These are phyloP conservation scores for Coleophora deauratella DNA, from an alignment of 2,888 invertebrate species.

Conservation along the genomic window DNA sequence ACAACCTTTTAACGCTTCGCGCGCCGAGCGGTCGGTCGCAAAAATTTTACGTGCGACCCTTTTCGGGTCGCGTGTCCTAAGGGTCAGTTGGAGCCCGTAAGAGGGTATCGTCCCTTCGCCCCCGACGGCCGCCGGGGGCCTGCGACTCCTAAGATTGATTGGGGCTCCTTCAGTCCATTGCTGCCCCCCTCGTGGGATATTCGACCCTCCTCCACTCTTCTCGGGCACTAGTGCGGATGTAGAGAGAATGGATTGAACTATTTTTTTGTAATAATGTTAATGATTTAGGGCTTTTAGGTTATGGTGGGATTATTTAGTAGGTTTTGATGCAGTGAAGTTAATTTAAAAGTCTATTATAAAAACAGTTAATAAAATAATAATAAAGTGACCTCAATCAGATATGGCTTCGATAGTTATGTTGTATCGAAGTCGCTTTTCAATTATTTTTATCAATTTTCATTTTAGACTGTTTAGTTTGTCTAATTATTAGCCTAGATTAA, in stretches of 20 bases:
- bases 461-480: too few species aligned
- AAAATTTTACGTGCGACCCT: constrained; percentile 61
- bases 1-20: constrained; percentile 18
- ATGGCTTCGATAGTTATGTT: too few species aligned
- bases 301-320: too few species aligned
- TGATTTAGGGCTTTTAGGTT: too few species aligned
- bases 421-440: too few species aligned
- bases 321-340: too few species aligned
- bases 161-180: constrained; percentile 75
- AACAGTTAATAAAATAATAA: too few species aligned
- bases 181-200: constrained; percentile 64
- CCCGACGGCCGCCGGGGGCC: constrained; percentile 25
- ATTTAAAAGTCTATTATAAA: too few species aligned
- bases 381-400: too few species aligned
- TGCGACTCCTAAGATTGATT: constrained; percentile 75
- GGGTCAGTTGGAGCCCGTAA: constrained; percentile 60
- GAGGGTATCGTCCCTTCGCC: constrained; percentile 69
- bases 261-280: neutral
- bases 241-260: constrained; percentile 42
- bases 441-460: too few species aligned
- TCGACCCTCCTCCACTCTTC: constrained; percentile 67
- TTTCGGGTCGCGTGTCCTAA: constrained; percentile 44
- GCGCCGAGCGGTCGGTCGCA: too few species aligned
- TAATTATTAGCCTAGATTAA: too few species aligned
- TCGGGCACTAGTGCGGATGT: constrained; percentile 47